Evolutionary conservation across 2,113 vertebrate genomes (phyloP).

Genomic region (Corythornis vintsioides): DNA sequence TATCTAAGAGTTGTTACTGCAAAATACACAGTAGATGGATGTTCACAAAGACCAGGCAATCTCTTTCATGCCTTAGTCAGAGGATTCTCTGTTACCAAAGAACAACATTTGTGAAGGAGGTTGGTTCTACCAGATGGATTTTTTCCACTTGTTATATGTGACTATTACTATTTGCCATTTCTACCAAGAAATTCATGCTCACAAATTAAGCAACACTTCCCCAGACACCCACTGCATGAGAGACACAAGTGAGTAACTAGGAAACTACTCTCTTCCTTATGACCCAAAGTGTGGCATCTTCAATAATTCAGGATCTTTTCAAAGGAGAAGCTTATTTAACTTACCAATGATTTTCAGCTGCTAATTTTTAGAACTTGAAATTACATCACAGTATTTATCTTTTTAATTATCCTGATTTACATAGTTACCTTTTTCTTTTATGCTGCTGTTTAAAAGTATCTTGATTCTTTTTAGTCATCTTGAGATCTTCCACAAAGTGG

Average conservation of each 20-base stretch:
- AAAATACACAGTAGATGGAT: not conserved
- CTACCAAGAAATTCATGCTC: not conserved
- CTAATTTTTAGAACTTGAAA: not conserved
- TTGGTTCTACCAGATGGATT: not conserved
- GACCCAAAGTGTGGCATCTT: not conserved
- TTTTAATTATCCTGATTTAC: conserved; percentile 29
- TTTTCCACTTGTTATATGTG: not conserved
- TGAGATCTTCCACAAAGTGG: conserved; percentile 66
- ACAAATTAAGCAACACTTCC: not conserved
- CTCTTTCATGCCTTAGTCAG: not conserved
- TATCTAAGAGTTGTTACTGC: not conserved
- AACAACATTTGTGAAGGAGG: not conserved
- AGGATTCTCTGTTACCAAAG: not conserved
- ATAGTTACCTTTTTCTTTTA: conserved; percentile 69
- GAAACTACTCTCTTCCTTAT: not conserved
- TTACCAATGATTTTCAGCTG: not conserved
- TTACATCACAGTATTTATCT: not conserved
- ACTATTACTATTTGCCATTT: not conserved
- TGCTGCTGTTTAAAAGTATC: conserved; percentile 64
- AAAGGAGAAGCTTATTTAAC: not conserved
- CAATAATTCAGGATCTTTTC: not conserved
- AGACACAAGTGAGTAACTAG: not conserved
- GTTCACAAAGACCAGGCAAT: not conserved
- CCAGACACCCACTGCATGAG: not conserved
- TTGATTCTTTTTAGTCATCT: conserved; percentile 67